Conservation (phyloP, 2,113 vertebrate genomes). For the Lepus timidus region DNA sequence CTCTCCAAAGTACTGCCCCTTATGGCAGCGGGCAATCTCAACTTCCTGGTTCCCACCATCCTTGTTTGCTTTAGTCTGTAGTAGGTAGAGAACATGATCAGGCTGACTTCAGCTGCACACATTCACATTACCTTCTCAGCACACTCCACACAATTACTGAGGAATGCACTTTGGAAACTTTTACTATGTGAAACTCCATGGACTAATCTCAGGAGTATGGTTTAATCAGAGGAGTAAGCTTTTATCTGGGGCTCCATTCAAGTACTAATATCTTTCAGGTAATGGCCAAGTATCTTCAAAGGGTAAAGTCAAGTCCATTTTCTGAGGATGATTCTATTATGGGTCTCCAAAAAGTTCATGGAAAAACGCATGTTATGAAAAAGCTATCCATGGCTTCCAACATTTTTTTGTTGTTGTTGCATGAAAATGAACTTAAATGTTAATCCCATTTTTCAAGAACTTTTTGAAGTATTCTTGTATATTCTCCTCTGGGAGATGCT, state of each 20-base stretch:
- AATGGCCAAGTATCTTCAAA: not conserved
- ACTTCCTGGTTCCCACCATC: slow-evolving; percentile 94
- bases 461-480: not conserved
- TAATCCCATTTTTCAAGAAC: too few relatives aligned
- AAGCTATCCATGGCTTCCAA: too few relatives aligned
- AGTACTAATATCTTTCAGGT: not conserved
- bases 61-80: slow-evolving; percentile 94
- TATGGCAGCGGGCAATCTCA: slow-evolving; percentile 96
- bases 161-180: not conserved
- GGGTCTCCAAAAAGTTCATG: too few relatives aligned
- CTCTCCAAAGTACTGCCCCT: slow-evolving; percentile 99
- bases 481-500: not conserved
- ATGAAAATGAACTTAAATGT: too few relatives aligned
- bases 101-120: slow-evolving; percentile 27
- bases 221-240: not conserved
- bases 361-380: too few relatives aligned
- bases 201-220: not conserved
- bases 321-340: not conserved
- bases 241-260: not conserved
- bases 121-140: not conserved
- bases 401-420: too few relatives aligned
- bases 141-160: not conserved
- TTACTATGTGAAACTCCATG: not conserved
- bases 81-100: slow-evolving; percentile 31
- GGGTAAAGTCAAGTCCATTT: not conserved